These are phyloP conservation scores for Agapostemon virescens DNA, from an alignment of 2,888 invertebrate genomes.

Conservation along the genomic window DNA sequence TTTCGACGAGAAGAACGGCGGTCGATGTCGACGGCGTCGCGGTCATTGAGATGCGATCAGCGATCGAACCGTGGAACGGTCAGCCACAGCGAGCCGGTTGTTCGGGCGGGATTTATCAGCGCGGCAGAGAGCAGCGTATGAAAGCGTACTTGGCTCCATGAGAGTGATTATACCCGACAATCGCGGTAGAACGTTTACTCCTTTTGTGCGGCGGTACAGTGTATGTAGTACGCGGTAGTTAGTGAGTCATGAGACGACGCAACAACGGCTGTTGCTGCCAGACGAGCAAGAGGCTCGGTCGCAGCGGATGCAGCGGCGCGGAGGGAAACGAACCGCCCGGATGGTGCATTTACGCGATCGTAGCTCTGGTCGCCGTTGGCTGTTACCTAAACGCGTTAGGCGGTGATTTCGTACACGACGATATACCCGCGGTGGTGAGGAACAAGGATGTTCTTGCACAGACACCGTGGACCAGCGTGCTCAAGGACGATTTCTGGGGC, in stretches of 20 bases:
- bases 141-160: constrained; percentile 48
- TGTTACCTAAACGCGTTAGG: constrained; percentile 88
- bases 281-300: constrained; percentile 58
- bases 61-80: constrained; percentile 33
- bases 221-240: constrained; percentile 27
- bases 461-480: constrained; percentile 84
- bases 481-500: constrained; percentile 94
- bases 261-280: constrained; percentile 73
- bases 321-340: constrained; percentile 80
- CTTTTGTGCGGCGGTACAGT: constrained; percentile 18
- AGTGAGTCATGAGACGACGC: constrained; percentile 70
- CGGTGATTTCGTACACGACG: constrained; percentile 94
- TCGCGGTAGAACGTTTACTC: constrained; percentile 55
- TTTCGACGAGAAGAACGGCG: not conserved
- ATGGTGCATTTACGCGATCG: constrained; percentile 85
- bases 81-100: constrained; percentile 25
- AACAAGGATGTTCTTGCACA: constrained; percentile 90
- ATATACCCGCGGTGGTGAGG: constrained; percentile 90
- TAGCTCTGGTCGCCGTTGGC: constrained; percentile 85
- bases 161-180: constrained; percentile 39
- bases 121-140: constrained; percentile 52
- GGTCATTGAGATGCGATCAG: constrained; percentile 55
- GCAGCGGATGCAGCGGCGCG: constrained; percentile 80
- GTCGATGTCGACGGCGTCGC: constrained; percentile 25
- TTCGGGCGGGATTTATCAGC: constrained; percentile 19